Evolutionary conservation across 2,797 vertebrate genomes (phyloP), one percentile per base, ranked within the genome.

Genomic region (Diplodus sargus): DNA sequence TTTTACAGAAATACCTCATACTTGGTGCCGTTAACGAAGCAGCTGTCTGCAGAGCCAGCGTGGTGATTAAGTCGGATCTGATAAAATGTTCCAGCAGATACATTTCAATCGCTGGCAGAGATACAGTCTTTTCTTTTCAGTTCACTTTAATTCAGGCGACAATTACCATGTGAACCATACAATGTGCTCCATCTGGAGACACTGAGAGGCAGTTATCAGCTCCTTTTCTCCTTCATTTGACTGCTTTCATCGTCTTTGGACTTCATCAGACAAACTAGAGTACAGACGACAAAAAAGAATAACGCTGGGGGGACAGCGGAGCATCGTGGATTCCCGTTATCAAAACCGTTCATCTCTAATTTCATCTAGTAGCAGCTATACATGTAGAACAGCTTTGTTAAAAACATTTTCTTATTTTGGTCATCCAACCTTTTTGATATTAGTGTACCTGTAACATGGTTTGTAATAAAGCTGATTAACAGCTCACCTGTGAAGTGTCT

Each of bases 1-100:
- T 70, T 70, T 73, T 30, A 28, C 53, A 34, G 67, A 54, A 71
- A 63, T n/a, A 22, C 56, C 57, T 43, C 70, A 52, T 70, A 71
- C 4, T 9, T 1, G 8, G 20, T 5, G 16, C 45, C 10, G 34
- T 51, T 66, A 64, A 51, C 34, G 42, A 78, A 48, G 51, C 0
- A 22, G 22, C 57, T 3, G 39, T 67, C 60, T 58, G 42, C 62
- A 30, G 34, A 52, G n/a, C 45, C 54, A 17, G 60, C 25, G 14
- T 7, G 4, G 22, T 28, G 76, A 47, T 51, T 15, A 11, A 72
- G 47, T 25, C 49, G 25, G 11, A 69, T 69, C 48, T 73, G 30
- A 74, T 57, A 2, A 57, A 52, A 17, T 48, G 49, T 75, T 25
- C 58, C 20, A 22, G 28, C 23, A 62, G 11, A 79, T 11, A 12